Base-by-base conservation (phyloP, 2,888 invertebrate species). In the Acleris sparsana region DNA sequence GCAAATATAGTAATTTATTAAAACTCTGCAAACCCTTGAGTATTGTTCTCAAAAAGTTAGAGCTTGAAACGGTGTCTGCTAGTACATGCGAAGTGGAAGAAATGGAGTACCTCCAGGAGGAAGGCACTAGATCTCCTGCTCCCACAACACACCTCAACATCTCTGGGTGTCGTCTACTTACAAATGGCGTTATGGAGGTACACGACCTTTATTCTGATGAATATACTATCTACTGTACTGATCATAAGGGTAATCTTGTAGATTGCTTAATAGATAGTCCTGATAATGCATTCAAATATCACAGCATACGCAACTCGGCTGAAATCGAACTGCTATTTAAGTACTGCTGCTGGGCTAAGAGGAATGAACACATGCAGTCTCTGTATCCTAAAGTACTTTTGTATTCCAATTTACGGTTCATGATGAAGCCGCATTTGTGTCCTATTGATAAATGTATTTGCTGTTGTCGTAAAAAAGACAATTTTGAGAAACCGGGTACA, bases 311-410 rank as follows among this genome's bases (percentile, higher is more conserved):
- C 22, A 16, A 16, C 2, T 3, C n/a, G 4, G n/a, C 18, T 48
- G 55, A 49, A 9, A 1, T 3, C 29, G 17, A 2, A 44, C 18
- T 51, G 16, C 5, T 11, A 17, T 46, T 65, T 25, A 16, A 18
- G 16, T 61, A 39, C 46, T 66, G 65, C 22, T 66, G 65, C 55
- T 66, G 65, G 65, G 52, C 56, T 33, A 44, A 46, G 16, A 66
- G 56, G 29, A 56, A 66, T 39, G 46, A 52, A 22, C 13, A 11
- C 13, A 51, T 66, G 56, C 51, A 52, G 25, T 20, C 55, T 11
- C 33, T 66, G 25, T 61, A 66, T 18, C 65, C 65, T 25, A 66
- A 52, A 44, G 61, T 52, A n/a, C 51, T 66, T 11, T 18, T 61
- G 29, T 57, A 60, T 57, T 18, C 33, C 5, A 66, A 51, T 52